Base-by-base conservation (phyloP, 1,140 invertebrate species). In the fruit fly (Drosophila melanogaster) region DNA sequence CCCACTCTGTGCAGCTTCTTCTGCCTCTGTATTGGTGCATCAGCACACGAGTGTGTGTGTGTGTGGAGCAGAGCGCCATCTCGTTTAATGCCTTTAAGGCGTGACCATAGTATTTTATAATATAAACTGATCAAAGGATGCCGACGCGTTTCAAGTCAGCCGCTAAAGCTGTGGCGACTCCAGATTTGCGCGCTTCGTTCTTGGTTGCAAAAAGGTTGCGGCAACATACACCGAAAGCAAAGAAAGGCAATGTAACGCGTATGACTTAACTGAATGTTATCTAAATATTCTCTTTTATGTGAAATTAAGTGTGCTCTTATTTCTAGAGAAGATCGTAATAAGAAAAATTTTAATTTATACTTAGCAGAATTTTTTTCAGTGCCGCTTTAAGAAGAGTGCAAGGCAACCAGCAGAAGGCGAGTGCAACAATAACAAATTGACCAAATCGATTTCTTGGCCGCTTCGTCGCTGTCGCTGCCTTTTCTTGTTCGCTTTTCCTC, bases 81-180 rank as follows among this genome's bases (percentile, higher is more conserved):
- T 92, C 90, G 90, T 92, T 91, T 92, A 92, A 92, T 92, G 90
- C 90, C 90, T 92, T 91, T 90, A 92, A 92, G 90, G 90, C 90
- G 90, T 92, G 90, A 92, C 90, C 90, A 90, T 89, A 91, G 90
- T 92, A 92, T 92, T 92, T 92, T 92, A 91, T 92, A 92, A 92
- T 90, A 87, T 91, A 87, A 86, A 90, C 80, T 91, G 90, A 92
- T 92, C 90, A 91, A 91, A 92, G 90, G 84, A 90, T 70, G 70
- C 90, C 90, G 90, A 64, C 70, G 57, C 86, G 77, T 92, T 91
- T 92, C 74, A 91, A 91, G 83, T 92, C 69, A 56, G 81, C 90
- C 90, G 90, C 74, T 81, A 71, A 71, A 79, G 67, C 79, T 54
- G 79, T 56, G 76, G 69, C 79, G 79, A 77, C 77, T 86, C 78